phyloP scores from a whole-genome alignment of 2,888 invertebrate genomes.

The Leucophenga montana region DNA sequence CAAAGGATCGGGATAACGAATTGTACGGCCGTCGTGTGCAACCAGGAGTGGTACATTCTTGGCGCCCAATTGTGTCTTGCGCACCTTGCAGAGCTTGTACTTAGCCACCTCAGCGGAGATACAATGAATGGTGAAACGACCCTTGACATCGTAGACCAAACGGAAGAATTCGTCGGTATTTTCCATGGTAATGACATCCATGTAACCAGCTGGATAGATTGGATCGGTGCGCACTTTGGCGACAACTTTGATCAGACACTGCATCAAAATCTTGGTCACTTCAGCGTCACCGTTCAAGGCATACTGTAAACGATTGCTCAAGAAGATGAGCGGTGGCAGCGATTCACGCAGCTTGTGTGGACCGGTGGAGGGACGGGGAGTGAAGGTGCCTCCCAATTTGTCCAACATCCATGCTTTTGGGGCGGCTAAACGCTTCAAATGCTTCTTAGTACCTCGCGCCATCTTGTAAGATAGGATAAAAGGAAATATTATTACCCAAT shows the following conservation, averaged over 20 bases:
- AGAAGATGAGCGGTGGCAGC: slow-evolving; percentile 95
- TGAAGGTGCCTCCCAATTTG: slow-evolving; percentile 98
- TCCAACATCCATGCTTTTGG: slow-evolving; percentile 99
- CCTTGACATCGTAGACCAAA: slow-evolving; percentile 98
- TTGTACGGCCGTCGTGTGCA: too few relatives aligned
- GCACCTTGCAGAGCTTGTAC: slow-evolving; percentile 99
- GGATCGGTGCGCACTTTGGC: slow-evolving; percentile 98
- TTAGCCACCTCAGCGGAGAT: slow-evolving; percentile 98
- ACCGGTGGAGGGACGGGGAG: slow-evolving; percentile 97
- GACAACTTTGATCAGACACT: slow-evolving; percentile 97
- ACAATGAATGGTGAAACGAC: slow-evolving; percentile 96
- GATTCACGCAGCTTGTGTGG: slow-evolving; percentile 98
- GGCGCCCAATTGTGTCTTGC: too few relatives aligned
- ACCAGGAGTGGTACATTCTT: too few relatives aligned
- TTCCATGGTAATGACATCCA: slow-evolving; percentile 99
- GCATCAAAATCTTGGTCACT: slow-evolving; percentile 98
- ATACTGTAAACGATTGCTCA: slow-evolving; percentile 98
- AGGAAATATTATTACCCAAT: too few relatives aligned
- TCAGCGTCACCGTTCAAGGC: slow-evolving; percentile 97
- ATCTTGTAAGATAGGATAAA: slow-evolving; percentile 72
- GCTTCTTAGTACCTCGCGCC: slow-evolving; percentile 98
- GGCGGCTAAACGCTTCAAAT: slow-evolving; percentile 98
- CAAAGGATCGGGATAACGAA: slow-evolving; percentile 98
- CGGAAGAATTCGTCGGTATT: slow-evolving; percentile 98
- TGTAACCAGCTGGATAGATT: slow-evolving; percentile 98